Evolutionary conservation across 2,888 invertebrate genomes (phyloP).

Genomic region (Augochlorella aurata): DNA sequence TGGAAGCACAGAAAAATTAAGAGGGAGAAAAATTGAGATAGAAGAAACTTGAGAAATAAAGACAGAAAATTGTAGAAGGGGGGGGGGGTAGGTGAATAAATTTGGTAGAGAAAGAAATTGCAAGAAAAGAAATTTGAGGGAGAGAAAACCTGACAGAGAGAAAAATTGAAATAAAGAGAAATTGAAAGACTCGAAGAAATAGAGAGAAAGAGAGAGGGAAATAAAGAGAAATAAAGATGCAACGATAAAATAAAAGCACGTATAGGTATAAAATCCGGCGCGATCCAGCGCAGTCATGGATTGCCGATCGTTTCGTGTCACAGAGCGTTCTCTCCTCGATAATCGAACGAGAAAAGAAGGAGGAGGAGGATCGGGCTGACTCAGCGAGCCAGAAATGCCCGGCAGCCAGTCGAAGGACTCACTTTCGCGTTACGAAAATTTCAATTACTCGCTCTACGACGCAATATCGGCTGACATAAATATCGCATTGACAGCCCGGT

Average conservation of each 20-base stretch:
- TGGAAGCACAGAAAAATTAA: too few species aligned
- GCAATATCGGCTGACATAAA: slow-evolving; percentile 80
- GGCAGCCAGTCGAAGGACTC: slow-evolving; percentile 48
- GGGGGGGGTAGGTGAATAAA: too few species aligned
- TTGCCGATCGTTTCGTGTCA: slow-evolving; percentile 44
- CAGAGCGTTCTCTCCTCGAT: slow-evolving; percentile 27
- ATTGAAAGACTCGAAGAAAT: background rate
- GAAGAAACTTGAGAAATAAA: too few species aligned
- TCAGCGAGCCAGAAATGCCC: slow-evolving; percentile 68
- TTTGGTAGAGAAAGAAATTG: too few species aligned
- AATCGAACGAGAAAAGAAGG: slow-evolving; percentile 38
- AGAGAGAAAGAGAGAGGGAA: too few species aligned
- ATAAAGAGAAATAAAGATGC: background rate
- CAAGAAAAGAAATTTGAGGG: too few species aligned
- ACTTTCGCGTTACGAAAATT: slow-evolving; percentile 70
- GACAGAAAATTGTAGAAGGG: too few species aligned
- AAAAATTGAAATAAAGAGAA: too few species aligned
- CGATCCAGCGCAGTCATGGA: slow-evolving; percentile 33
- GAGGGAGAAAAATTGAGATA: too few species aligned
- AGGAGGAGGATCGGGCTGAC: slow-evolving; percentile 54
- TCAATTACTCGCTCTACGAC: slow-evolving; percentile 80
- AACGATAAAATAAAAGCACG: slow-evolving; percentile 37
- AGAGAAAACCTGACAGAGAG: too few species aligned
- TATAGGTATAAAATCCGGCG: slow-evolving; percentile 45
- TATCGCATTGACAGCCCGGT: slow-evolving; percentile 79